These are phyloP conservation scores for Pipistrellus pipistrellus DNA, from an alignment of 2,797 vertebrate species.

Conservation along the genomic window DNA sequence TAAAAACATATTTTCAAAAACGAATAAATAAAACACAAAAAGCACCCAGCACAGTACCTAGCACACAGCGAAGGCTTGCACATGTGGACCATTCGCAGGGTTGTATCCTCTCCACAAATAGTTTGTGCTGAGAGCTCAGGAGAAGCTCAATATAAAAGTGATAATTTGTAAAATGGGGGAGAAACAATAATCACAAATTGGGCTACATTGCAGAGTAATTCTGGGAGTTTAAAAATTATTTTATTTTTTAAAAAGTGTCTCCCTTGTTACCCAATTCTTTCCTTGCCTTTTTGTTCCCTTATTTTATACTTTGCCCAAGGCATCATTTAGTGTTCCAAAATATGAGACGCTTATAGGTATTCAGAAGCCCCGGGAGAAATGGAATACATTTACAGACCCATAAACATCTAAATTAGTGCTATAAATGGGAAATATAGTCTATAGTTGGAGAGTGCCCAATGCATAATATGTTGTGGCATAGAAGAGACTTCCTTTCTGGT, in stretches of 20 bases:
- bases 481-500: constrained; percentile 85
- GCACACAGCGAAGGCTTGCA: not conserved
- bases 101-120: not conserved
- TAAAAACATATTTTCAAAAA: not conserved
- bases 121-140: not conserved
- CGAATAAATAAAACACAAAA: not conserved
- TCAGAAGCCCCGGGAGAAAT: constrained; percentile 82
- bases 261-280: constrained; percentile 43
- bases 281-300: constrained; percentile 4
- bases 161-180: constrained; percentile 56
- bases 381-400: constrained; percentile 83
- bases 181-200: constrained; percentile 40
- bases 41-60: not conserved
- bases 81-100: not conserved
- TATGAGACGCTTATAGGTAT: constrained; percentile 79
- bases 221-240: constrained; percentile 44
- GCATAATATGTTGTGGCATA: constrained; percentile 81
- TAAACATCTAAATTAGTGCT: constrained; percentile 83
- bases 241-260: constrained; percentile 64
- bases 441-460: constrained; percentile 80
- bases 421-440: constrained; percentile 83
- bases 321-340: constrained; percentile 70
- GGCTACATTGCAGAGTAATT: constrained; percentile 16
- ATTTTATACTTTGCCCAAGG: constrained; percentile 46
- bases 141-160: constrained; percentile 26